Conservation (phyloP, 92 coral and sea anemone genomes). For the Zoanthus sociatus region DNA sequence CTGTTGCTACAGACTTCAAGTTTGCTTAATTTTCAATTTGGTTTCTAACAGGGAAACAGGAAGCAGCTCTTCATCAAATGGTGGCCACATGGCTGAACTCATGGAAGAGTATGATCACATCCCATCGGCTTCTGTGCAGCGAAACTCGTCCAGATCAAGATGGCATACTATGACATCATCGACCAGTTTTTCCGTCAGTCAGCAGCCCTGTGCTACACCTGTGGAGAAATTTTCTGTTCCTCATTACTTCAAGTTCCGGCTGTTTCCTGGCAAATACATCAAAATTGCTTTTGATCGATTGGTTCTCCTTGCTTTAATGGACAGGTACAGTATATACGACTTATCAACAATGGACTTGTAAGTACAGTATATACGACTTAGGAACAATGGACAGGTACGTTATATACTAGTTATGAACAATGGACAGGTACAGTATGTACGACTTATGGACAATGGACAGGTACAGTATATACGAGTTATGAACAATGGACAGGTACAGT, state of each 20-base stretch:
- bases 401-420: no score
- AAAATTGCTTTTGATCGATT: constrained; percentile 97
- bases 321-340: constrained; percentile 66
- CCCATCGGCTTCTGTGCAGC: constrained; percentile 61
- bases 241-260: constrained; percentile 90
- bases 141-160: constrained; percentile 67
- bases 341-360: no score
- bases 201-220: constrained; percentile 73
- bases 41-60: constrained; percentile 73
- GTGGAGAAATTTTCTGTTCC: constrained; percentile 81
- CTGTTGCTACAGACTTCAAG: no score
- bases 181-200: constrained; percentile 66
- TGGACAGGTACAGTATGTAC: no score
- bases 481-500: no score
- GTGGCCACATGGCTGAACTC: constrained; percentile 44
- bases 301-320: constrained; percentile 92
- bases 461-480: no score
- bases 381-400: no score
- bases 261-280: constrained; percentile 87
- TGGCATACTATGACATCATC: constrained; percentile 82
- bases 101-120: constrained; percentile 67
- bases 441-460: no score
- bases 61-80: constrained; percentile 85
- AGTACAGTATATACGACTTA: no score
- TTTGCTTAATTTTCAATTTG: not conserved